phyloP scores from a whole-genome alignment of 2,888 invertebrate genomes.

The Dorcus hopei region DNA sequence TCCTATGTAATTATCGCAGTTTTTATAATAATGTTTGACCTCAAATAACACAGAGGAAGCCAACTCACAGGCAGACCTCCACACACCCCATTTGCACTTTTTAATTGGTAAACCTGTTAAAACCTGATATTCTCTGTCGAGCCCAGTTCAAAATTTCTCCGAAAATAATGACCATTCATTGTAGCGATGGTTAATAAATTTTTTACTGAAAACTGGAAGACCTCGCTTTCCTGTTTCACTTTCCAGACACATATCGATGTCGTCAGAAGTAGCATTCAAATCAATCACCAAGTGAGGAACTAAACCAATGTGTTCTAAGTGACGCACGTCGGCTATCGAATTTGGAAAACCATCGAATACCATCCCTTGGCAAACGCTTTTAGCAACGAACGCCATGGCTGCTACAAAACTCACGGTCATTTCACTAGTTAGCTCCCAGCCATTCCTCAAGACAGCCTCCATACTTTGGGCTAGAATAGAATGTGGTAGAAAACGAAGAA shows the following conservation, averaged over 20 bases:
- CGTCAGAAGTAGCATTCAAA: constrained; percentile 46
- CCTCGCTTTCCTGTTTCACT: constrained; percentile 39
- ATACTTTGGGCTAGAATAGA: constrained; percentile 52
- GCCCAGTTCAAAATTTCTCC: constrained; percentile 50
- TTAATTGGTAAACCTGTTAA: constrained; percentile 51
- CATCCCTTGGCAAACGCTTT: constrained; percentile 55
- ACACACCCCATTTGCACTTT: constrained; percentile 56
- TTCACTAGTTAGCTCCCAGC: constrained; percentile 49
- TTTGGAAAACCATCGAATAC: constrained; percentile 63
- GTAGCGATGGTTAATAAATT: constrained; percentile 50
- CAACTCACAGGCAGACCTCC: constrained; percentile 47
- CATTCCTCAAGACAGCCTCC: constrained; percentile 45
- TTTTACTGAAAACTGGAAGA: constrained; percentile 29
- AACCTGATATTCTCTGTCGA: constrained; percentile 57
- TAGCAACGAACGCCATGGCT: constrained; percentile 52
- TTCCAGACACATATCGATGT: constrained; percentile 48
- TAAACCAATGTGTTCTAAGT: constrained; percentile 53
- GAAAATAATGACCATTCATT: constrained; percentile 47
- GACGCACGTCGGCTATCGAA: constrained; percentile 51
- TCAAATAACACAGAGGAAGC: constrained; percentile 47
- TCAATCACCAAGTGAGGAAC: constrained; percentile 59
- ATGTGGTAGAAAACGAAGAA: constrained; percentile 53
- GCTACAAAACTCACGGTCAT: constrained; percentile 55
- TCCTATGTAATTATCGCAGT: constrained; percentile 50
- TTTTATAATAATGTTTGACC: constrained; percentile 54